Base-by-base conservation (phyloP, 2,888 invertebrate species). In the Plebejus melissa region DNA sequence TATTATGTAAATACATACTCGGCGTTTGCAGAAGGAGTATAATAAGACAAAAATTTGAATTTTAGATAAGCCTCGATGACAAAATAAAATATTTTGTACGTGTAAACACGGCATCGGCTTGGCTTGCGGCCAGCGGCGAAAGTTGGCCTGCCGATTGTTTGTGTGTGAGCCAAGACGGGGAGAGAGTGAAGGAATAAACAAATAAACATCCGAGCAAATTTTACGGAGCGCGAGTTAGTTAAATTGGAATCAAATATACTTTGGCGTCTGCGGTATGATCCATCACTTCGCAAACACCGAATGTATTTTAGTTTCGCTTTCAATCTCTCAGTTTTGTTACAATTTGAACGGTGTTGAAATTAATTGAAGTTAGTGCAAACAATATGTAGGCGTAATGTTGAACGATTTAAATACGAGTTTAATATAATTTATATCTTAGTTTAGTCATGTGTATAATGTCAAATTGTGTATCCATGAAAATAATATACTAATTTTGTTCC, bases 61-160 rank as follows among this genome's bases (percentile, higher is more conserved):
- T 74, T 74, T n/a, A 74, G 65, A 74, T 60, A 28, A 74, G 65
- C 41, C 38, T 22, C 22, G 13, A 72, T 46, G 72, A 82, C 80
- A 54, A 70, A 58, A 50, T 57, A 86, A 87, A 88, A 88, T 90
- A 84, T 87, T 88, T 54, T 87, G 87, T 87, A 83, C 84, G 84
- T 82, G 86, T 86, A 88, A 84, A 86, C 87, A 85, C 83, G 86
- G 86, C 85, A 87, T 81, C 82, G 83, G 80, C 80, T 85, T 91
- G 93, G 93, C 91, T 81, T 79, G 74, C 77, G 79, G 89, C 93
- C 93, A 93, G 88, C 82, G 81, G 93, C 85, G 92, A 93, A 90
- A 88, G 88, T 89, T 88, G 88, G 87, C 88, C 90, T 87, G 89
- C 87, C 86, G 83, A 88, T 89, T 90, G 88, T 90, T 90, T 90